A percentile compares a stretch with the other conserved stretches of the same genome.
These are phyloP conservation scores for Fissipunctia ypsillon DNA, from an alignment of 2,888 invertebrate genomes.

Conservation along the genomic window DNA sequence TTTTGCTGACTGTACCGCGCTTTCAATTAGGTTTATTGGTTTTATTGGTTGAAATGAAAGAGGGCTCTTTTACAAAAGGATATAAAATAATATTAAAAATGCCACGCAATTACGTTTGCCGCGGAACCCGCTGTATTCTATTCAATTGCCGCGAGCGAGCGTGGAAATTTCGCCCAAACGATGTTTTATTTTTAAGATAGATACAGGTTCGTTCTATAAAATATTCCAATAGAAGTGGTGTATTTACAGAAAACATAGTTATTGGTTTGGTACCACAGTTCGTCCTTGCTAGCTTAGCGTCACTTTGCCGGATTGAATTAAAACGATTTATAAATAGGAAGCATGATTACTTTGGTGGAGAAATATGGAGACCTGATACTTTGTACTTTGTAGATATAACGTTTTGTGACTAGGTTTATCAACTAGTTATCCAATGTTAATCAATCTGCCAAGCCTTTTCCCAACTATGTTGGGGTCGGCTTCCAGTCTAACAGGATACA, in stretches of 20 bases:
- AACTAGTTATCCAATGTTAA: too few species aligned
- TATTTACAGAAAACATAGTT: neutral
- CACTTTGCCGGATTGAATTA: neutral
- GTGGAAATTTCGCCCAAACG: neutral
- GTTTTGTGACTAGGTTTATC: too few species aligned
- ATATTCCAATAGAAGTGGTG: neutral
- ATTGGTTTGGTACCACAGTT: neutral
- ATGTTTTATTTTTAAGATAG: neutral
- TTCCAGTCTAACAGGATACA: too few species aligned
- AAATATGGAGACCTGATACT: neutral
- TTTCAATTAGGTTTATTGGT: conserved; percentile 13
- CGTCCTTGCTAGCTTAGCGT: neutral
- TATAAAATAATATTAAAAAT: neutral
- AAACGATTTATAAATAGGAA: neutral
- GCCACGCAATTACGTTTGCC: neutral
- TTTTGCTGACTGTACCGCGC: neutral
- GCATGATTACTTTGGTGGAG: neutral
- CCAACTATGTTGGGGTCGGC: too few species aligned
- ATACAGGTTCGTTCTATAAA: neutral
- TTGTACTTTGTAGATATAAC: too few species aligned
- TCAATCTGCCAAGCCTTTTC: too few species aligned
- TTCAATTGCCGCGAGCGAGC: neutral
- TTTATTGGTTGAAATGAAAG: conserved; percentile 1
- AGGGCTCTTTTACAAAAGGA: neutral
- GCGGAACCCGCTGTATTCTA: neutral